These are phyloP conservation scores for Blastobasis lacticolella DNA, from an alignment of 2,888 invertebrate species.

Conservation along the genomic window DNA sequence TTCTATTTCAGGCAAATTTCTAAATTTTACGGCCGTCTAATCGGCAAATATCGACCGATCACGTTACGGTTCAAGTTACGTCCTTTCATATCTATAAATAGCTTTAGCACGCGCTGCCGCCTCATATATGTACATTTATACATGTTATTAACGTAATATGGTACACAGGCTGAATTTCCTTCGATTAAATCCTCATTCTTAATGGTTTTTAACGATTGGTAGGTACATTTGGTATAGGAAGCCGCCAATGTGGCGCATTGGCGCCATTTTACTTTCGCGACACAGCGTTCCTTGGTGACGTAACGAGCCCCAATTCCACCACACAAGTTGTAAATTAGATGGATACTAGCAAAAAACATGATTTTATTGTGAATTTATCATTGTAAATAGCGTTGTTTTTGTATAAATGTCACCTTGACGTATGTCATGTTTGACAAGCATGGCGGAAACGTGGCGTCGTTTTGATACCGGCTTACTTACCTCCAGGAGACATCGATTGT, in stretches of 20 bases:
- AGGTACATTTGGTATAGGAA: constrained; percentile 15
- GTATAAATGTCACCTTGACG: constrained; percentile 72
- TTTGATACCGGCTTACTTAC: constrained; percentile 48
- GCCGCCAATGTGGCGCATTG: constrained; percentile 38
- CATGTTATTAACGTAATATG: background rate
- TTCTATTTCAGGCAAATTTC: background rate
- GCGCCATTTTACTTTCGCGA: constrained; percentile 70
- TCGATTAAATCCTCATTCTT: no score
- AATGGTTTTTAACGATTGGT: background rate
- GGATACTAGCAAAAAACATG: constrained; percentile 16
- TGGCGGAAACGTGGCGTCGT: constrained; percentile 74
- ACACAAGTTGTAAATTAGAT: constrained; percentile 18
- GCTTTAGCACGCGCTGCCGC: constrained; percentile 49
- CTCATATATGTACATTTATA: background rate
- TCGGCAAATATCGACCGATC: constrained; percentile 30
- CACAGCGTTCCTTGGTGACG: constrained; percentile 54
- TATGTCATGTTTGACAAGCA: constrained; percentile 66
- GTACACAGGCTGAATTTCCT: no score
- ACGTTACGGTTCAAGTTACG: constrained; percentile 26
- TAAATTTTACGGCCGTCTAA: background rate
- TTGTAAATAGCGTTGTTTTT: constrained; percentile 57
- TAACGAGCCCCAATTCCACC: constrained; percentile 49
- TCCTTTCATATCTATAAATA: constrained; percentile 56
- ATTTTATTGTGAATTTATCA: constrained; percentile 33
- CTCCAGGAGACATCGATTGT: constrained; percentile 63